Percentiles rank a stretch among this genome's conserved stretches.
These are phyloP conservation scores for Episyrphus balteatus DNA, from an alignment of 1,140 invertebrate species.

Conservation along the genomic window DNA sequence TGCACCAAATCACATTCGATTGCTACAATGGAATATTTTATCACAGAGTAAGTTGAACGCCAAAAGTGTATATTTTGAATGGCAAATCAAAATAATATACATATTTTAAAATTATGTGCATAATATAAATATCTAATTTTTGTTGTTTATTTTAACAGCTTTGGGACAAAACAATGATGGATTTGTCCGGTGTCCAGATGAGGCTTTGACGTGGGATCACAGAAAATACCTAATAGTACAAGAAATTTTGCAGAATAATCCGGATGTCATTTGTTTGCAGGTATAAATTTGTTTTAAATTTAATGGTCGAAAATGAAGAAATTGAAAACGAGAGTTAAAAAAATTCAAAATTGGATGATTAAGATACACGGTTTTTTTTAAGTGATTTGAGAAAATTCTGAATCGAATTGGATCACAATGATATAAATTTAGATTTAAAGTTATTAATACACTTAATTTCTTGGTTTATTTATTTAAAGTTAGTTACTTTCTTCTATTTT, in stretches of 20 bases:
- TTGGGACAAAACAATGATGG: conserved; percentile 60
- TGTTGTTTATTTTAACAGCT: conserved; percentile 41
- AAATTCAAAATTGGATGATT: too few relatives aligned
- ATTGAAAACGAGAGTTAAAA: too few relatives aligned
- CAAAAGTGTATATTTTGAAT: neutral
- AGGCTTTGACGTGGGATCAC: conserved; percentile 57
- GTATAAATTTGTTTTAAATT: too few relatives aligned
- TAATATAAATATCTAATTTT: neutral
- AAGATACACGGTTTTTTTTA: too few relatives aligned
- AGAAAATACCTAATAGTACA: conserved; percentile 57
- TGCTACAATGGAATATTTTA: conserved; percentile 67
- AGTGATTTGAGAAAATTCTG: too few relatives aligned
- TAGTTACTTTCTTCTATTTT: too few relatives aligned
- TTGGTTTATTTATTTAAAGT: too few relatives aligned
- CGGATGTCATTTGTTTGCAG: conserved; percentile 66
- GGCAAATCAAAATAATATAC: neutral
- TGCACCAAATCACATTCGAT: conserved; percentile 39
- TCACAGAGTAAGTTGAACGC: conserved; percentile 52
- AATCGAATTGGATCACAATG: too few relatives aligned
- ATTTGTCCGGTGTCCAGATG: conserved; percentile 59
- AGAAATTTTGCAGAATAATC: conserved; percentile 56
- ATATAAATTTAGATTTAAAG: too few relatives aligned
- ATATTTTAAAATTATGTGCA: neutral
- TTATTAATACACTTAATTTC: too few relatives aligned
- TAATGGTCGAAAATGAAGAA: too few relatives aligned